Conservation (phyloP, 1,140 invertebrate genomes). For the Lethrus apterus region DNA sequence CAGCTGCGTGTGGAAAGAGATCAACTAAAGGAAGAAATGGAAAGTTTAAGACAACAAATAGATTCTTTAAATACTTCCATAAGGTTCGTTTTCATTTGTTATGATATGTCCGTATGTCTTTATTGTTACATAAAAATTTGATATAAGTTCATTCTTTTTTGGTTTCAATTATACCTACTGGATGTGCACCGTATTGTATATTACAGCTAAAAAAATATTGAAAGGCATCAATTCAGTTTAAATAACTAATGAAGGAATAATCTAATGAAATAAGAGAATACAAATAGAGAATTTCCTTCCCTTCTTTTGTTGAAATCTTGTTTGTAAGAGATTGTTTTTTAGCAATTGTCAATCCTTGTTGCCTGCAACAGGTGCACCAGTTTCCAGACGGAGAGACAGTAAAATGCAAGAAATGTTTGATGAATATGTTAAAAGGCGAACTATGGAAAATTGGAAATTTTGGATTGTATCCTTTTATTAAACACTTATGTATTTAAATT, state of each 20-base stretch:
- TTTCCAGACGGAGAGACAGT: slow-evolving; percentile 72
- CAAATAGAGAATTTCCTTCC: no score
- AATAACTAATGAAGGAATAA: no score
- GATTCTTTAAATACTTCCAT: slow-evolving; percentile 86
- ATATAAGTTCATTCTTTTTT: no score
- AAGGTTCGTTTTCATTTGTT: no score
- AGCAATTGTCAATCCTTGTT: slow-evolving; percentile 90
- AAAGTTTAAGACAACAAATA: slow-evolving; percentile 76
- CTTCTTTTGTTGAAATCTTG: no score
- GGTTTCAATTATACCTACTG: no score
- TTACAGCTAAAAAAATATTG: no score
- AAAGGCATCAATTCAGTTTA: no score
- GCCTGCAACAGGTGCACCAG: slow-evolving; percentile 90
- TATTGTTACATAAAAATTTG: no score
- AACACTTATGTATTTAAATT: slow-evolving; percentile 31
- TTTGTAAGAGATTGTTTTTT: slow-evolving; percentile 38
- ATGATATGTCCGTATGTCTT: no score
- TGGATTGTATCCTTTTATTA: slow-evolving; percentile 82
- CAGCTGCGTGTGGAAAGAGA: slow-evolving; percentile 79
- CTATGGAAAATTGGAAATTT: slow-evolving; percentile 93
- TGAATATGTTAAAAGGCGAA: slow-evolving; percentile 78
- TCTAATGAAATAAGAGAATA: no score
- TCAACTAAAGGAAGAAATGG: slow-evolving; percentile 85
- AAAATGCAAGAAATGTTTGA: slow-evolving; percentile 94
- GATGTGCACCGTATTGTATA: no score